phyloP scores from a whole-genome alignment of 2,888 invertebrate species.

The Luperina nickerlii region DNA sequence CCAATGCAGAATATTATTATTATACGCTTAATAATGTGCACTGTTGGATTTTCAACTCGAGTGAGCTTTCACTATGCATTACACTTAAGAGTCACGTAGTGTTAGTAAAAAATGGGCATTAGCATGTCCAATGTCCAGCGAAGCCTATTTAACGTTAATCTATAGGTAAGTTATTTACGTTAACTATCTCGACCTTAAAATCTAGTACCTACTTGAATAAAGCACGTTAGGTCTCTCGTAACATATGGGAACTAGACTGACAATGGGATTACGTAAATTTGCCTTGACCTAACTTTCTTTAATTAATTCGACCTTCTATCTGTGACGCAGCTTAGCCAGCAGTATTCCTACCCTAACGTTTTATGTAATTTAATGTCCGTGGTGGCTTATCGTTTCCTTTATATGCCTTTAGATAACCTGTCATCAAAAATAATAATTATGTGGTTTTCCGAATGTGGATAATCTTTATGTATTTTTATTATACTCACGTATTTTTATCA shows the following conservation, averaged over 20 bases:
- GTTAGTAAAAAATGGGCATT: not conserved
- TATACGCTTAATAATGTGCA: no score
- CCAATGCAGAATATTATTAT: no score
- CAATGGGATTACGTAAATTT: constrained; percentile 49
- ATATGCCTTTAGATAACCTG: constrained; percentile 41
- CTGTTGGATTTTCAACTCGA: not conserved
- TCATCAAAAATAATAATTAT: constrained; percentile 32
- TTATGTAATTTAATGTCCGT: constrained; percentile 35
- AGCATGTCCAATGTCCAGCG: not conserved
- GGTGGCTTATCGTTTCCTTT: constrained; percentile 38
- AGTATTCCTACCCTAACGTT: constrained; percentile 30
- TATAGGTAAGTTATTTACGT: not conserved
- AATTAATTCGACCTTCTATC: constrained; percentile 59
- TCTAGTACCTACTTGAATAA: not conserved
- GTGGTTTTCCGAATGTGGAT: constrained; percentile 5
- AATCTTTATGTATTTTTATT: constrained; percentile 18
- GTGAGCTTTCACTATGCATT: no score
- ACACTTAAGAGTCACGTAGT: not conserved
- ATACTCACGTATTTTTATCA: not conserved
- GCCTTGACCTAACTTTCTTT: constrained; percentile 58
- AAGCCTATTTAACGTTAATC: not conserved
- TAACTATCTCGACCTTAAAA: not conserved
- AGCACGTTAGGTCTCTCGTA: constrained; percentile 11
- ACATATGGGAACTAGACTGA: constrained; percentile 27
- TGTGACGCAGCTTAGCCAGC: constrained; percentile 28